Evolutionary conservation across 2,113 vertebrate genomes (phyloP).

Genomic region (Peromyscus californicus): DNA sequence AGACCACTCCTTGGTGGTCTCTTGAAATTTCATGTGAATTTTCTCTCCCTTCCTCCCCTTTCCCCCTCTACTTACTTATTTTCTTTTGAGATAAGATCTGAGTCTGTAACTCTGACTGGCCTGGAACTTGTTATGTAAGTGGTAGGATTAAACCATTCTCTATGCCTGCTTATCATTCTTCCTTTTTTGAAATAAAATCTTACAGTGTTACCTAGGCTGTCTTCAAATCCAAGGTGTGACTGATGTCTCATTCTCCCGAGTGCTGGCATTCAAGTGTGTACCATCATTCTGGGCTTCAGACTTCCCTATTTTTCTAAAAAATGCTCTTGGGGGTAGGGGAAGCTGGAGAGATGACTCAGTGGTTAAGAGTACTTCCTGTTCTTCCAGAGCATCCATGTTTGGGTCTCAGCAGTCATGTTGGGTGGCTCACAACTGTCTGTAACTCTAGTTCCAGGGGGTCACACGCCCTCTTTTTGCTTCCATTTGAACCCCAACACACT

Average conservation of each 20-base stretch:
- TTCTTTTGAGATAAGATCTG: neutral
- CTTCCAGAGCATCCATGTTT: neutral
- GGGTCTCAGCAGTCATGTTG: too few species aligned
- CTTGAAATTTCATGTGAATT: conserved; percentile 31
- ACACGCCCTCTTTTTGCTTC: neutral
- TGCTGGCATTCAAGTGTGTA: neutral
- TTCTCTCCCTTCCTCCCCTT: neutral
- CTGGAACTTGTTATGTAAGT: neutral
- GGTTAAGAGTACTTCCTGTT: neutral
- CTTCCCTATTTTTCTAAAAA: neutral
- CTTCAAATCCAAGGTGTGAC: neutral
- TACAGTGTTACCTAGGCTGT: neutral
- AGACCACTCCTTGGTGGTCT: neutral
- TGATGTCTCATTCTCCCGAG: neutral
- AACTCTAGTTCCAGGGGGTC: neutral
- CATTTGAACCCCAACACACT: neutral
- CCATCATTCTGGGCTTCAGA: neutral
- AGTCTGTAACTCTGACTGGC: too few species aligned
- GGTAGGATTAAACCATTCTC: neutral
- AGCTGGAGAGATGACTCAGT: neutral
- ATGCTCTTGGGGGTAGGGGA: neutral
- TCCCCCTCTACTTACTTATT: neutral
- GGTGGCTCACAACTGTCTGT: neutral
- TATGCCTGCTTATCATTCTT: neutral
- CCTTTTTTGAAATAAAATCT: neutral